These are phyloP conservation scores for Antheraea yamamai DNA, from an alignment of 2,888 invertebrate genomes.

Conservation along the genomic window DNA sequence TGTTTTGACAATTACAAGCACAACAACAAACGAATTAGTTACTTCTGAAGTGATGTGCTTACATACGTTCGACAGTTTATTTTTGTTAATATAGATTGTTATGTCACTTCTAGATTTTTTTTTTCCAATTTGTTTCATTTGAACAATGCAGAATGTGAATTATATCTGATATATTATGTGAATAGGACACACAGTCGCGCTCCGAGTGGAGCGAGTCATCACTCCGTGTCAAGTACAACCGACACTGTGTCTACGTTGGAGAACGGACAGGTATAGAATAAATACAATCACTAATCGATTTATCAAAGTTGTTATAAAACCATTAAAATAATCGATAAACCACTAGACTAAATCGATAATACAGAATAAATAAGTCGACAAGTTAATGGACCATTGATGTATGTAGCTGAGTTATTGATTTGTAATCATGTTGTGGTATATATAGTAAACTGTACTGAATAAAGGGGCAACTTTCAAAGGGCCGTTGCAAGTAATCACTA, in stretches of 20 bases:
- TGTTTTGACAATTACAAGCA: no score
- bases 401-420: neutral
- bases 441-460: neutral
- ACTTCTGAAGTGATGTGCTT: no score
- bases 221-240: slow-evolving; percentile 73
- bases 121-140: neutral
- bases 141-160: neutral
- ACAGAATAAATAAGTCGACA: neutral
- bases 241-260: slow-evolving; percentile 76
- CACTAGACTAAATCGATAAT: neutral
- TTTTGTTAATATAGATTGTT: neutral
- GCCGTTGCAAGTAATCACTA: neutral
- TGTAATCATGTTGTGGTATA: neutral
- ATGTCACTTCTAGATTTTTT: neutral
- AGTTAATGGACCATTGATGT: neutral
- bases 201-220: slow-evolving; percentile 77
- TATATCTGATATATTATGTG: no score
- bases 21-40: no score
- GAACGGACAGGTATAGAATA: slow-evolving; percentile 73
- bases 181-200: slow-evolving; percentile 79
- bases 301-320: neutral
- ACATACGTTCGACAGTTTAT: no score
- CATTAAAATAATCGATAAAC: neutral
- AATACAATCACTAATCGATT: slow-evolving; percentile 1
- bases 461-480: neutral